Conservation (phyloP, 2,797 vertebrate species). For the Mus caroli region DNA sequence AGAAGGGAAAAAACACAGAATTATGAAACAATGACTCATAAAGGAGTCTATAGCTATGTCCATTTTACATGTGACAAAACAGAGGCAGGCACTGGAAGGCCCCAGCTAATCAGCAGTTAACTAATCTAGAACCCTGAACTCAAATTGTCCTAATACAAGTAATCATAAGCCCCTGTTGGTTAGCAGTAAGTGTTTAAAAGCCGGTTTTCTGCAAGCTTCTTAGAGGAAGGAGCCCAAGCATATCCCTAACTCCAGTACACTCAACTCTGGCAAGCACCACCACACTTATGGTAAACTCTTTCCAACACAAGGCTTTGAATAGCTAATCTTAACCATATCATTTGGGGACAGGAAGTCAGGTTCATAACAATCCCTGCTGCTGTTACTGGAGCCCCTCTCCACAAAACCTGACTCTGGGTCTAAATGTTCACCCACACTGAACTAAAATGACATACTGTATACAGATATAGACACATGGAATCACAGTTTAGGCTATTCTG, state of each 20-base stretch:
- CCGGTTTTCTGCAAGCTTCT: not conserved
- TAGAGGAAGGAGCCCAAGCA: not conserved
- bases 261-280: not conserved
- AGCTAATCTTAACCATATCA: not conserved
- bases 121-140: not conserved
- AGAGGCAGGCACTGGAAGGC: not conserved
- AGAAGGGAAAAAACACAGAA: not conserved
- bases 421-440: not conserved
- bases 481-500: not conserved
- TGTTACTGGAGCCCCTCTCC: not conserved
- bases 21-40: not conserved
- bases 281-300: not conserved
- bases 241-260: not conserved
- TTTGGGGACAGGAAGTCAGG: constrained; percentile 9
- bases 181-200: not conserved
- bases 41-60: not conserved
- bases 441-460: not conserved
- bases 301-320: not conserved
- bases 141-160: not conserved
- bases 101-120: not conserved
- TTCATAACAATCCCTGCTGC: not conserved
- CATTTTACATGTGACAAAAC: not conserved
- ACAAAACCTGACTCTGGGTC: not conserved
- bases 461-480: not conserved
- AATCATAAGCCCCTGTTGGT: not conserved